Conservation (phyloP, 2,113 vertebrate genomes). For the Micronycteris hirsuta region DNA sequence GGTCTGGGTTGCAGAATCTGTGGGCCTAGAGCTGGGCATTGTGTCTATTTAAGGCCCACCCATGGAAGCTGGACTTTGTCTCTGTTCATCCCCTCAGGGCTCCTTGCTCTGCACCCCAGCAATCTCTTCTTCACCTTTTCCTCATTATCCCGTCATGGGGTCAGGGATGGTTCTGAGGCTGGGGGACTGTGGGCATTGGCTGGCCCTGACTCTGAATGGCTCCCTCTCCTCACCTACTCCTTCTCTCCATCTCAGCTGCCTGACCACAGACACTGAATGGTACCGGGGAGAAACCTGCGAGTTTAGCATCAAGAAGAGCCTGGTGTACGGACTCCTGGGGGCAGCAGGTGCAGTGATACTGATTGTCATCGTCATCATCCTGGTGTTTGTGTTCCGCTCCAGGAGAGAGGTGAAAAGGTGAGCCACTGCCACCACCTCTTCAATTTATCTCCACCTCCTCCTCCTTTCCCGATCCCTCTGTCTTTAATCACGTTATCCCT, state of each 20-base stretch:
- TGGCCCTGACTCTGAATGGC: neutral
- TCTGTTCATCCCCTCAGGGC: neutral
- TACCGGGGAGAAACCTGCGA: constrained; percentile 44
- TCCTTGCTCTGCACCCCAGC: neutral
- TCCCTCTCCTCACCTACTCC: neutral
- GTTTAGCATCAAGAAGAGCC: neutral
- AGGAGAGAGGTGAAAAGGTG: neutral
- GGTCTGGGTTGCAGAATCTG: neutral
- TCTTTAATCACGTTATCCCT: neutral
- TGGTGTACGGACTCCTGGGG: constrained; percentile 26
- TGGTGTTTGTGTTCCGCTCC: neutral
- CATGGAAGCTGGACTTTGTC: neutral
- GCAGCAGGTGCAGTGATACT: neutral
- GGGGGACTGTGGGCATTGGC: neutral
- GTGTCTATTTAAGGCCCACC: neutral
- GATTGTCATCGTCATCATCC: neutral
- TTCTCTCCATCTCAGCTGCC: constrained; percentile 33
- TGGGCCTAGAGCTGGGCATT: no score
- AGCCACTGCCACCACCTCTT: neutral
- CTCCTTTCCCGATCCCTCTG: neutral
- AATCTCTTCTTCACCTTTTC: neutral
- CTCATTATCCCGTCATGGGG: fast-evolving
- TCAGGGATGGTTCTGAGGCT: neutral
- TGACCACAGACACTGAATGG: constrained; percentile 60
- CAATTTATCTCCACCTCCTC: no score